These are phyloP conservation scores for Andrena chrysosceles DNA, from an alignment of 2,888 invertebrate genomes.

Conservation along the genomic window DNA sequence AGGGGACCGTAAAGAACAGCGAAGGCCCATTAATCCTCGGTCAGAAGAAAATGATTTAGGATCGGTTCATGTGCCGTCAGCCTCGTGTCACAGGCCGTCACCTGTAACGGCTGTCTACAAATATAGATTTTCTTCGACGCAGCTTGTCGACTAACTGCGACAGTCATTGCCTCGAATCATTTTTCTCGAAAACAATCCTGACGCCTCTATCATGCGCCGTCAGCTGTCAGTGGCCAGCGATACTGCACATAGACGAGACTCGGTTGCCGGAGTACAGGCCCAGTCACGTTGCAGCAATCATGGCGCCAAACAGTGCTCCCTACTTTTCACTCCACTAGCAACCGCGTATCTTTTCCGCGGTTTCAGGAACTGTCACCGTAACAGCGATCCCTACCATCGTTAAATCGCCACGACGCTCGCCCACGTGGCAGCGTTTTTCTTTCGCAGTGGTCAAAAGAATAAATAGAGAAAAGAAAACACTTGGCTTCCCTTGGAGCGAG, in stretches of 20 bases:
- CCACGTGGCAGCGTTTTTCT: background rate
- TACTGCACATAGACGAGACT: no score
- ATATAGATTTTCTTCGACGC: slow-evolving; percentile 23
- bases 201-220: slow-evolving; percentile 35
- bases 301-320: background rate
- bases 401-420: background rate
- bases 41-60: slow-evolving; percentile 56
- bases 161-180: slow-evolving; percentile 19
- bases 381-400: background rate
- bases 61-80: slow-evolving; percentile 48
- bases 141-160: slow-evolving; percentile 11
- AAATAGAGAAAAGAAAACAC: background rate
- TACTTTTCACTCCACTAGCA: no score
- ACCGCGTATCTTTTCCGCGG: background rate
- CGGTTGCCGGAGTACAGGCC: no score
- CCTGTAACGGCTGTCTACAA: slow-evolving; percentile 34
- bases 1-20: slow-evolving; percentile 52
- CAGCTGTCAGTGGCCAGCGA: slow-evolving; percentile 6
- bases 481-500: background rate
- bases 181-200: slow-evolving; percentile 21
- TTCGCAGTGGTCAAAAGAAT: no score
- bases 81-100: slow-evolving; percentile 38
- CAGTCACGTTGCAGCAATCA: background rate
- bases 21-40: slow-evolving; percentile 59
- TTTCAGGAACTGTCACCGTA: background rate